These are phyloP conservation scores for Ictalurus furcatus DNA, from an alignment of 2,113 vertebrate genomes.

Conservation along the genomic window DNA sequence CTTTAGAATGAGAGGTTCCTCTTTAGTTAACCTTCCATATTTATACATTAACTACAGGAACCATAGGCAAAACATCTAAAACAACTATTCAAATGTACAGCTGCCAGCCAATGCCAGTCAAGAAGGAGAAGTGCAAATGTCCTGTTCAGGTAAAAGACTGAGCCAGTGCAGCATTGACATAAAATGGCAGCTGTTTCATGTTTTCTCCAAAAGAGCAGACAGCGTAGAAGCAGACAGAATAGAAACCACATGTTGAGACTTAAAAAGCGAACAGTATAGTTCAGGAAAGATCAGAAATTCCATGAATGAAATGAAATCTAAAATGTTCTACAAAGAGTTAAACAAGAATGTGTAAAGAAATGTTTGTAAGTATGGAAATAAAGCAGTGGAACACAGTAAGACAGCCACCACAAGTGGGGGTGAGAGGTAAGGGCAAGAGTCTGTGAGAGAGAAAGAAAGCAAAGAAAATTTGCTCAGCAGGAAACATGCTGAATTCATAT, in stretches of 20 bases:
- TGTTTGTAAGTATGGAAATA: background rate
- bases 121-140: conserved; percentile 2
- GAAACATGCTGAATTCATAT: conserved; percentile 30
- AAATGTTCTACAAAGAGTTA: conserved; percentile 8
- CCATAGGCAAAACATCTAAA: background rate
- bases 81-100: background rate
- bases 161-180: background rate
- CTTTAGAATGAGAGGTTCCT: background rate
- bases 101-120: background rate
- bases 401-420: background rate
- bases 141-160: background rate
- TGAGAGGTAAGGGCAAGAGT: background rate
- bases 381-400: background rate
- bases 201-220: conserved; percentile 22
- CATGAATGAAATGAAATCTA: conserved; percentile 16
- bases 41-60: background rate
- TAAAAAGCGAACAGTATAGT: background rate
- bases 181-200: conserved; percentile 24
- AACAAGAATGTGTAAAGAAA: conserved; percentile 12
- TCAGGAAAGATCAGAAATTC: background rate
- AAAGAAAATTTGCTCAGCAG: conserved; percentile 24
- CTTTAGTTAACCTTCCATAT: background rate
- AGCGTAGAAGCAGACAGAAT: background rate
- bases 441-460: background rate
- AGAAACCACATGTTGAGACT: conserved; percentile 32